Conservation (phyloP, 2,113 vertebrate genomes). For the Pardalotus punctatus region DNA sequence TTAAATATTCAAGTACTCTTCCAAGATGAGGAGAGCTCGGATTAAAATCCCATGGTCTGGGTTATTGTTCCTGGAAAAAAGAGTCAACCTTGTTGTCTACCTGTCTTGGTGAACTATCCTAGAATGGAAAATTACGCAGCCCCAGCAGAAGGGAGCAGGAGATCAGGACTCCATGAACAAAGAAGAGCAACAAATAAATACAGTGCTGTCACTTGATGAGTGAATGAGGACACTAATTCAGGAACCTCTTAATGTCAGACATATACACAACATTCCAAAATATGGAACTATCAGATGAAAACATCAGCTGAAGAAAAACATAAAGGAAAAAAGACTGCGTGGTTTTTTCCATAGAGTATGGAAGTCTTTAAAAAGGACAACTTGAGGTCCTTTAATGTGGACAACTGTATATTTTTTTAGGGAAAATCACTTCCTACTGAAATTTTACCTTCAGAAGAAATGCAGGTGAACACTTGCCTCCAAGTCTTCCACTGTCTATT, state of each 20-base stretch:
- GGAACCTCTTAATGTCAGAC: not conserved
- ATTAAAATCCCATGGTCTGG: not conserved
- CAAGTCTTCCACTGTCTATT: not conserved
- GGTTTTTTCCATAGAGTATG: not conserved
- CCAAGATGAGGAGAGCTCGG: not conserved
- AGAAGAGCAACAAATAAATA: not conserved
- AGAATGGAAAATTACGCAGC: not conserved
- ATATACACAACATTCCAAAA: not conserved
- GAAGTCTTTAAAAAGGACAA: not conserved
- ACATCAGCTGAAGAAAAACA: not conserved
- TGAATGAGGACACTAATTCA: not conserved
- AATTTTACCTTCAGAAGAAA: not conserved
- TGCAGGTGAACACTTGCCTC: not conserved
- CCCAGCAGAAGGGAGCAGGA: not conserved
- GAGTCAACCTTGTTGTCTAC: not conserved
- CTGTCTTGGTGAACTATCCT: not conserved
- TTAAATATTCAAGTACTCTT: not conserved
- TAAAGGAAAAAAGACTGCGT: not conserved
- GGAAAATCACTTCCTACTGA: not conserved
- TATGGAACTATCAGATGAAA: not conserved
- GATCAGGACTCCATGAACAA: not conserved
- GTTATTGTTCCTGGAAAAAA: not conserved
- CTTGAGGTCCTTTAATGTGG: not conserved
- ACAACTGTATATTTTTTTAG: not conserved
- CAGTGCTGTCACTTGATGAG: accelerated